phyloP scores from a whole-genome alignment of 2,797 vertebrate genomes.

The Lutjanus argentimaculatus region DNA sequence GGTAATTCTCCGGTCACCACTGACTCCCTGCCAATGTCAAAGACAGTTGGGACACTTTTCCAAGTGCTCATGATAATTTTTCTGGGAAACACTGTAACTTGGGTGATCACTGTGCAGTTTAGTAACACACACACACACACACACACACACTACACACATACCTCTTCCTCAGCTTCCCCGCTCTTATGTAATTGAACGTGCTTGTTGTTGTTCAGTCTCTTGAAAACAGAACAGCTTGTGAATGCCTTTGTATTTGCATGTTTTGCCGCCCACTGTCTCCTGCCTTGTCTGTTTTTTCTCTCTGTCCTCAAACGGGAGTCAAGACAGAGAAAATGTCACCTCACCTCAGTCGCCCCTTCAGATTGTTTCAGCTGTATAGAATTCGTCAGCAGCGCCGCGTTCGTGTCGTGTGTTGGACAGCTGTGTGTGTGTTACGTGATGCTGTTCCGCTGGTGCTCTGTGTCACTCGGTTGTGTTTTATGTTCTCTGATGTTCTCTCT shows the following conservation, averaged over 20 bases:
- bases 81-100: constrained; percentile 21
- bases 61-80: not conserved
- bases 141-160: constrained; percentile 26
- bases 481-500: constrained; percentile 34
- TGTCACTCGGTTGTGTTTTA: constrained; percentile 38
- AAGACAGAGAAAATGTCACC: constrained; percentile 29
- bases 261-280: constrained; percentile 48
- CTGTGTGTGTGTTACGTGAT: constrained; percentile 51
- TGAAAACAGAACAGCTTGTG: constrained; percentile 68
- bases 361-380: constrained; percentile 59
- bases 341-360: constrained; percentile 22
- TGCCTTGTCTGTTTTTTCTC: constrained; percentile 13
- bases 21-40: constrained; percentile 32
- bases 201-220: constrained; percentile 77
- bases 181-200: constrained; percentile 73
- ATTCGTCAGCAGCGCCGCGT: not conserved
- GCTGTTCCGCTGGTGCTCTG: constrained; percentile 19
- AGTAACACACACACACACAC: constrained; percentile 20
- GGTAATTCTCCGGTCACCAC: constrained; percentile 33
- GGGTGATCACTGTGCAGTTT: constrained; percentile 19
- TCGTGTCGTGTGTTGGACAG: constrained; percentile 24
- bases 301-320: constrained; percentile 33
- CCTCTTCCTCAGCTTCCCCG: constrained; percentile 32
- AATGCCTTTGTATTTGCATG: constrained; percentile 63
- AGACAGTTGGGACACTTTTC: not conserved